Evolutionary conservation across 30 jellyfish, hydroid and myxozoan species (phyloP).

Genomic region (Catostylus mosaicus): DNA sequence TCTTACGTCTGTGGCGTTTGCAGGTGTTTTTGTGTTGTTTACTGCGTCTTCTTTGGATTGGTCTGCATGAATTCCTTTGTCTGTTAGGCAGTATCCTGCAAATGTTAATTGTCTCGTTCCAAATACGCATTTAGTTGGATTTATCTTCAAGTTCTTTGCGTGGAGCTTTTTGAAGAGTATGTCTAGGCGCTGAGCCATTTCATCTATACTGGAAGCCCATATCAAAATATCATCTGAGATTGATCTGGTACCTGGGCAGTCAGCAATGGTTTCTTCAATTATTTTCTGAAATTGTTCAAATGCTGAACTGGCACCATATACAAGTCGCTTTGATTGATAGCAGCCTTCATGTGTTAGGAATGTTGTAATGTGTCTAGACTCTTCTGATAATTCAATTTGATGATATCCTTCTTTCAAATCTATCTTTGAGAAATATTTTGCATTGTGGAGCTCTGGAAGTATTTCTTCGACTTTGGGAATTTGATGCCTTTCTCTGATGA

Average conservation of each 20-base stretch:
- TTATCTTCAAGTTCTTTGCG: slow-evolving; percentile 23
- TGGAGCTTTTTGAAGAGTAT: slow-evolving; percentile 28
- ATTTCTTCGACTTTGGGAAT: slow-evolving; percentile 41
- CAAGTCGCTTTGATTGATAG: slow-evolving; percentile 21
- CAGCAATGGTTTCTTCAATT: slow-evolving; percentile 39
- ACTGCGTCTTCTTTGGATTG: slow-evolving; percentile 43
- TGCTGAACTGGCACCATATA: slow-evolving; percentile 50
- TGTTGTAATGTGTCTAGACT: slow-evolving; percentile 39
- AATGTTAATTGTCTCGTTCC: slow-evolving; percentile 32
- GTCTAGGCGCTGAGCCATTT: slow-evolving; percentile 46
- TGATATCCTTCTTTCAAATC: slow-evolving; percentile 51
- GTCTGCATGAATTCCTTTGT: slow-evolving; percentile 58
- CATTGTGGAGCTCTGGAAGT: slow-evolving; percentile 42
- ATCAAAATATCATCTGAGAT: slow-evolving; percentile 41
- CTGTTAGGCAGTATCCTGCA: slow-evolving; percentile 49
- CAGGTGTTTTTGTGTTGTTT: slow-evolving; percentile 24
- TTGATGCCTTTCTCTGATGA: slow-evolving; percentile 27
- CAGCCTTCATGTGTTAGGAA: slow-evolving; percentile 30
- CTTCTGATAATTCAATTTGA: slow-evolving; percentile 42
- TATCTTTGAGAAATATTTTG: slow-evolving; percentile 32
- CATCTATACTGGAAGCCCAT: slow-evolving; percentile 32
- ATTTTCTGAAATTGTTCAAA: slow-evolving; percentile 23
- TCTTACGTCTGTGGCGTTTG: slow-evolving; percentile 37
- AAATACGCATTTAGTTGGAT: slow-evolving; percentile 41
- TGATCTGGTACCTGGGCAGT: slow-evolving; percentile 47